These are phyloP conservation scores for Lota lota DNA, from an alignment of 2,113 vertebrate genomes.

Conservation along the genomic window DNA sequence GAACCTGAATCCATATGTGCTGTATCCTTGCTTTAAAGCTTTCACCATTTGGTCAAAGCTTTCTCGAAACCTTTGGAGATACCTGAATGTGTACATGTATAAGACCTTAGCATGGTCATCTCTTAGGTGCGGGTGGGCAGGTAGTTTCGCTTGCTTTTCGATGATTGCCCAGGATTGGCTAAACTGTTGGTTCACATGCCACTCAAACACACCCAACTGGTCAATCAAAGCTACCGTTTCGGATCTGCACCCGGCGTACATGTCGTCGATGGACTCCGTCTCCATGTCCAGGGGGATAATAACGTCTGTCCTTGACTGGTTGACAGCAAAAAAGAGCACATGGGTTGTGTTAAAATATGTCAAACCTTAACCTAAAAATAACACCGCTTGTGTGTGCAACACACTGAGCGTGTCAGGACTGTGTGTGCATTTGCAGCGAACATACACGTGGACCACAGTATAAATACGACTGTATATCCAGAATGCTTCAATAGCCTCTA, in stretches of 20 bases:
- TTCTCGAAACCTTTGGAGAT: background rate
- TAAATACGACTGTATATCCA: background rate
- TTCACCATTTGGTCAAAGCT: slow-evolving; percentile 31
- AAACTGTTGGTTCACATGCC: slow-evolving; percentile 24
- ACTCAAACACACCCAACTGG: slow-evolving; percentile 37
- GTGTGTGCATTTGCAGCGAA: too few relatives aligned
- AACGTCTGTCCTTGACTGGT: background rate
- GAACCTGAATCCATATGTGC: slow-evolving; percentile 18
- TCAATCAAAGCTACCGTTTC: slow-evolving; percentile 14
- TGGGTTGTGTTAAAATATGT: background rate
- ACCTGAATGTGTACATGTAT: slow-evolving; percentile 22
- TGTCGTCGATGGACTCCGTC: slow-evolving; percentile 44
- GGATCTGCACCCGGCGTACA: slow-evolving; percentile 37
- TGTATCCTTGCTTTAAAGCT: slow-evolving; percentile 31
- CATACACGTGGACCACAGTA: background rate
- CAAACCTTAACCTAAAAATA: background rate
- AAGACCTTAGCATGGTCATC: slow-evolving; percentile 30
- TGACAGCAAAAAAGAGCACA: background rate
- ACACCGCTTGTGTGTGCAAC: background rate
- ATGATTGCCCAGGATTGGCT: slow-evolving; percentile 29
- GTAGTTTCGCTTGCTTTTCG: slow-evolving; percentile 21
- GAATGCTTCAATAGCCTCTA: too few relatives aligned
- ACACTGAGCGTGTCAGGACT: too few relatives aligned
- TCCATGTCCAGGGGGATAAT: slow-evolving; percentile 41
- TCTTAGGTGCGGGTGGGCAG: slow-evolving; percentile 19